Evolutionary conservation across 2,113 vertebrate species (phyloP).

Genomic region (Paratilapia polleni): DNA sequence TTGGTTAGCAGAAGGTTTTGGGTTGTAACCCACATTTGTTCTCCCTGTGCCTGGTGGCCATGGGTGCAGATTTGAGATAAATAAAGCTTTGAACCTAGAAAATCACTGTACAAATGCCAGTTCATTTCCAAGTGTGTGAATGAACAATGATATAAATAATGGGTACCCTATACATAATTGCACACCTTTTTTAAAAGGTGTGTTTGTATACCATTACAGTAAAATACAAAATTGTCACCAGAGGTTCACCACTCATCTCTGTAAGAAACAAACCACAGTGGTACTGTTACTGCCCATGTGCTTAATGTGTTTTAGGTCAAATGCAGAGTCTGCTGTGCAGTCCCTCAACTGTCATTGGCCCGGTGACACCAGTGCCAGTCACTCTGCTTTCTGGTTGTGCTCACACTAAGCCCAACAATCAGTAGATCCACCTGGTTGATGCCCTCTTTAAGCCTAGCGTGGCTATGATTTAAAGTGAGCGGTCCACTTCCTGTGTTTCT

Average conservation of each 20-base stretch:
- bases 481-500: neutral
- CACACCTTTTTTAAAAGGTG: neutral
- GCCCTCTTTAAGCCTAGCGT: neutral
- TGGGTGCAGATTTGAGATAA: neutral
- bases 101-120: neutral
- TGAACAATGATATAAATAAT: neutral
- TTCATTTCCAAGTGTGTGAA: neutral
- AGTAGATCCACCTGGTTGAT: neutral
- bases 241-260: fast-evolving
- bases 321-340: too few relatives aligned
- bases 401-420: neutral
- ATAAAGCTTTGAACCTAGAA: neutral
- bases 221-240: neutral
- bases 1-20: too few relatives aligned
- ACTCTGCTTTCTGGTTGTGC: fast-evolving
- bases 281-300: neutral
- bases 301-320: too few relatives aligned
- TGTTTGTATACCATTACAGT: neutral
- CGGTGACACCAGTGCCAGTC: neutral
- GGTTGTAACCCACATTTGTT: too few relatives aligned
- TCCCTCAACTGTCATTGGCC: too few relatives aligned
- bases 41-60: neutral
- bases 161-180: neutral
- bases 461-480: too few relatives aligned
- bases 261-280: neutral